Evolutionary conservation across 2,888 invertebrate species (phyloP).

Genomic region (Caenorhabditis parvicauda): DNA sequence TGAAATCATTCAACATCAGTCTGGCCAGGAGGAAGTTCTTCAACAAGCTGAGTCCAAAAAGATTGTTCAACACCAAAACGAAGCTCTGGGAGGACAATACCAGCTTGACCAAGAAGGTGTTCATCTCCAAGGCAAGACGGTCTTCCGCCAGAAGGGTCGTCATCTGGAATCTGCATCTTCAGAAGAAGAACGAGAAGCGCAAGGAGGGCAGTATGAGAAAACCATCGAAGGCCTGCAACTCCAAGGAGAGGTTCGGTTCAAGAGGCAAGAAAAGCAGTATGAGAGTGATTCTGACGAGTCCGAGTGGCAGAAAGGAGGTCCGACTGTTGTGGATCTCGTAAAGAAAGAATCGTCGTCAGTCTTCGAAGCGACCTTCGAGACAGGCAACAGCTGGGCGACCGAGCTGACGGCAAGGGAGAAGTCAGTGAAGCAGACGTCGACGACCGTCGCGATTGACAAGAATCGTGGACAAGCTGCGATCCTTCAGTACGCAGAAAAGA

Average conservation of each 20-base stretch:
- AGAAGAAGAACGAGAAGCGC: constrained; percentile 46
- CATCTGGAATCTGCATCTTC: constrained; percentile 39
- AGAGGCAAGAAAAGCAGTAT: constrained; percentile 27
- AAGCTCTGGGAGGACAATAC: constrained; percentile 37
- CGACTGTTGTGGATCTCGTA: constrained; percentile 46
- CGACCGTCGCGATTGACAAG: no score
- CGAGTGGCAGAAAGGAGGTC: constrained; percentile 38
- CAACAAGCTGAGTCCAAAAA: not conserved
- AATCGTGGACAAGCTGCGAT: constrained; percentile 26
- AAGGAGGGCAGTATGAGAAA: constrained; percentile 41
- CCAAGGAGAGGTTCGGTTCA: constrained; percentile 30
- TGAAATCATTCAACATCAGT: not conserved
- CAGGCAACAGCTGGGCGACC: constrained; percentile 34
- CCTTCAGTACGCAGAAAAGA: constrained; percentile 25
- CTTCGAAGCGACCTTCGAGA: constrained; percentile 56
- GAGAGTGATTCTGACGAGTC: constrained; percentile 41
- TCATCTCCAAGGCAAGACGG: constrained; percentile 43
- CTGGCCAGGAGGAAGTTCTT: not conserved
- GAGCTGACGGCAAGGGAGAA: constrained; percentile 18
- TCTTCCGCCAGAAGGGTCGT: constrained; percentile 29
- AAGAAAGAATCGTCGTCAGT: constrained; percentile 55
- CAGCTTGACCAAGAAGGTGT: constrained; percentile 40
- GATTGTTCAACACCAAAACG: constrained; percentile 18
- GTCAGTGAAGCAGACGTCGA: constrained; percentile 31
- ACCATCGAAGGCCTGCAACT: constrained; percentile 40